Evolutionary conservation across 2,113 vertebrate genomes (phyloP).

Genomic region (Trogon surrucura): DNA sequence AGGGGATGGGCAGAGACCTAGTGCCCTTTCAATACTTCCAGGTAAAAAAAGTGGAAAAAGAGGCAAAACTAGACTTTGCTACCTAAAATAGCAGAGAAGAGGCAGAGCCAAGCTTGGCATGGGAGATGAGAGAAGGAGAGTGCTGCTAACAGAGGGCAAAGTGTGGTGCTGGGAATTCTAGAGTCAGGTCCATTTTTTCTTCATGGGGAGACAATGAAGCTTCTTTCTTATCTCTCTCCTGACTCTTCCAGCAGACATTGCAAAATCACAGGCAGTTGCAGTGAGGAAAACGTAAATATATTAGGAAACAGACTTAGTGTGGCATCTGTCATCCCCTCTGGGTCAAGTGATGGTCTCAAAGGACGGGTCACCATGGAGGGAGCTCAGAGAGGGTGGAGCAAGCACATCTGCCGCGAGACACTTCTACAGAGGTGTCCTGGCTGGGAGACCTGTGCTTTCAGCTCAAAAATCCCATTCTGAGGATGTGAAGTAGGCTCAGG

Average conservation of each 20-base stretch:
- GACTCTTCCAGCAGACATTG: neutral
- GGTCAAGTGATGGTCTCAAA: accelerated
- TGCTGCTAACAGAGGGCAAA: neutral
- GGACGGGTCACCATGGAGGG: neutral
- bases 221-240: neutral
- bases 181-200: neutral
- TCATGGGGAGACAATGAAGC: neutral
- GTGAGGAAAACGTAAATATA: neutral
- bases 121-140: neutral
- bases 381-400: neutral
- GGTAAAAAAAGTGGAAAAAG: neutral
- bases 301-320: neutral
- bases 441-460: neutral
- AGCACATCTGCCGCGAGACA: neutral
- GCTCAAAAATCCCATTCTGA: neutral
- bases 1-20: neutral
- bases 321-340: neutral
- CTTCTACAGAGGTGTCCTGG: neutral
- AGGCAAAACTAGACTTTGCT: neutral
- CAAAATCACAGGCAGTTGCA: neutral
- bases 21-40: neutral
- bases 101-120: neutral
- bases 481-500: neutral
- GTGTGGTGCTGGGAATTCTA: neutral
- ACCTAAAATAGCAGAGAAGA: neutral